These are phyloP conservation scores for Trichogramma pretiosum DNA, from an alignment of 1,140 invertebrate species.

Conservation along the genomic window DNA sequence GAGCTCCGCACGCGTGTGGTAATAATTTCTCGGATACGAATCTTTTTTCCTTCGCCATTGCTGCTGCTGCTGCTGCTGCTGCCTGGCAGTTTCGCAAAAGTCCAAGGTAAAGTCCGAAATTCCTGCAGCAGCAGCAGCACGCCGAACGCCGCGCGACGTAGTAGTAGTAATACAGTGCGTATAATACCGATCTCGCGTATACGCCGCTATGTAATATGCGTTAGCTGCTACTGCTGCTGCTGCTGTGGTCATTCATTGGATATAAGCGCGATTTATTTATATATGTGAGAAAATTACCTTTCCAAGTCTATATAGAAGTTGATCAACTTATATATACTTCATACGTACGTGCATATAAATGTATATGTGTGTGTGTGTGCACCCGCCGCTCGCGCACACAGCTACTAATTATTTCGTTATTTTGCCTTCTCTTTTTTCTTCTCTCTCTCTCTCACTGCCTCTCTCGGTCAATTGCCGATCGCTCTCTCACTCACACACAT, in stretches of 20 bases:
- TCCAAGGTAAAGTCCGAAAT: conserved; percentile 17
- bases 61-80: no score
- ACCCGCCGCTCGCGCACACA: neutral
- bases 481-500: no score
- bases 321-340: neutral
- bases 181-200: no score
- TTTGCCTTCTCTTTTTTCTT: neutral
- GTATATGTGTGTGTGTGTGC: neutral
- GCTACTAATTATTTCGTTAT: conserved; percentile 8
- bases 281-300: conserved; percentile 11
- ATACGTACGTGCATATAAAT: no score
- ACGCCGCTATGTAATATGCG: no score
- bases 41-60: neutral
- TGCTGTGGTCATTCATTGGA: no score
- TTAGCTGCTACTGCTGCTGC: no score
- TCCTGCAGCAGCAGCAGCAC: neutral
- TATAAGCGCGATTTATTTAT: no score
- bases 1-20: conserved; percentile 10
- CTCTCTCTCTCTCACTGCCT: neutral
- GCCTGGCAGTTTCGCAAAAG: conserved; percentile 12
- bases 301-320: conserved; percentile 10
- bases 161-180: no score
- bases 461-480: neutral
- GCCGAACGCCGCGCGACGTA: no score
- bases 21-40: conserved; percentile 6